Conservation (phyloP, 2,113 vertebrate species). For the Potamarius usumacintae region DNA sequence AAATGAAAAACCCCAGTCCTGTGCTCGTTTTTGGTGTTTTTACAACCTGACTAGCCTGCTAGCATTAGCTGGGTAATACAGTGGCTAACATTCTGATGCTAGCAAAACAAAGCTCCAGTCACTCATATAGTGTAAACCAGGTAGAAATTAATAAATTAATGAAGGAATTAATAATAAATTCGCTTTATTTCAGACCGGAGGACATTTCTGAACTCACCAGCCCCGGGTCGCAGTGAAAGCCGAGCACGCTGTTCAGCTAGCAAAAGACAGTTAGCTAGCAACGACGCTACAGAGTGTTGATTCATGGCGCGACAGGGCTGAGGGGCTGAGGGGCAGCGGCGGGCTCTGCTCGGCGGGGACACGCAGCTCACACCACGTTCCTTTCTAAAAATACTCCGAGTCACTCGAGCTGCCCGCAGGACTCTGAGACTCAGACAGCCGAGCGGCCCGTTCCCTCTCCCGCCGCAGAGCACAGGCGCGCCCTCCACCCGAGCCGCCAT, state of each 20-base stretch:
- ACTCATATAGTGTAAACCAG: neutral
- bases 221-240: too few relatives aligned
- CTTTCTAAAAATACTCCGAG: constrained; percentile 71
- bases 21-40: too few relatives aligned
- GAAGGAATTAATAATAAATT: neutral
- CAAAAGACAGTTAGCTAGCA: neutral
- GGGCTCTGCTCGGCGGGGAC: too few relatives aligned
- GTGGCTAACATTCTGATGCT: neutral
- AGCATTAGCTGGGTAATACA: neutral
- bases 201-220: too few relatives aligned
- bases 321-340: too few relatives aligned
- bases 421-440: constrained; percentile 29
- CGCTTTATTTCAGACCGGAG: neutral
- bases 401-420: constrained; percentile 39
- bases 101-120: neutral
- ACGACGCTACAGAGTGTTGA: neutral
- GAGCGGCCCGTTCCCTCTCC: constrained; percentile 59
- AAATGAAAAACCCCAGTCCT: too few relatives aligned
- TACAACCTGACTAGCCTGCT: neutral
- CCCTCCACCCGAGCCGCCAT: constrained; percentile 54
- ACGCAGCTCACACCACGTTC: constrained; percentile 7
- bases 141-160: too few relatives aligned
- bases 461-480: constrained; percentile 70
- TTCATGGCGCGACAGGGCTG: constrained; percentile 31
- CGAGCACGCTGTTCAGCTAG: neutral